Base-by-base conservation (phyloP, 1,140 invertebrate species). In the Lordiphosa clarofinis region DNA sequence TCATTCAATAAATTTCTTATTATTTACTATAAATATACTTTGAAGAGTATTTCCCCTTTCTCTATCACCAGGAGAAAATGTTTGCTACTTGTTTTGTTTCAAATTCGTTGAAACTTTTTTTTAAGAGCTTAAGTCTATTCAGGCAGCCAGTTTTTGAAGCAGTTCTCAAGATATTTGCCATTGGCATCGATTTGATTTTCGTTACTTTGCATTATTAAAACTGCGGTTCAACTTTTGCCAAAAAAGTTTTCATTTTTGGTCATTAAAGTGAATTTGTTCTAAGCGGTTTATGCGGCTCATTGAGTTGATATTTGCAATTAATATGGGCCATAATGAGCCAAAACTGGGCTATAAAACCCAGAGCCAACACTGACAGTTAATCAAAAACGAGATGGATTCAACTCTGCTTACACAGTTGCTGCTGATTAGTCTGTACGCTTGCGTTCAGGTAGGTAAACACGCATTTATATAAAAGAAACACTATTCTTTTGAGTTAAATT, bases 281-380 rank as follows among this genome's bases (percentile, higher is more conserved):
- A 58, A 55, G 55, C 46, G 46, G 50, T 40, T 65, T 69, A 50
- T 57, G 28, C 65, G 71, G 55, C 71, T 74, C 66, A 79, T 79
- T 81, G 61, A 58, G 55, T 82, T 75, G 62, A 75, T 82, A 75
- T 56, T 74, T 42, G 47, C 55, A 71, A 75, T 81, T 81, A 68
- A 58, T 63, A 31, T 37, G 35, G 43, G 11, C 10, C 9, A 15
- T 68, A 59, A 68, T 67, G 55, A 67, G 7, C 39, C 37, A 13
- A 12, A 31, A 44, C 19, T 11, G 55, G 7, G 9, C 8, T 55
- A 64, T 64, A 64, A 54, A 64, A 54, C 40, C 48, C 2, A 19
- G 10, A 28, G 7, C 5, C 42, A 8, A n/a, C n/a, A 28, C 24
- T 12, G 1, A 3, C 3, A 4, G 37, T 8, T 6, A 11, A 8